Base-by-base conservation (phyloP, 2,797 vertebrate genomes). In the Mus spretus region DNA sequence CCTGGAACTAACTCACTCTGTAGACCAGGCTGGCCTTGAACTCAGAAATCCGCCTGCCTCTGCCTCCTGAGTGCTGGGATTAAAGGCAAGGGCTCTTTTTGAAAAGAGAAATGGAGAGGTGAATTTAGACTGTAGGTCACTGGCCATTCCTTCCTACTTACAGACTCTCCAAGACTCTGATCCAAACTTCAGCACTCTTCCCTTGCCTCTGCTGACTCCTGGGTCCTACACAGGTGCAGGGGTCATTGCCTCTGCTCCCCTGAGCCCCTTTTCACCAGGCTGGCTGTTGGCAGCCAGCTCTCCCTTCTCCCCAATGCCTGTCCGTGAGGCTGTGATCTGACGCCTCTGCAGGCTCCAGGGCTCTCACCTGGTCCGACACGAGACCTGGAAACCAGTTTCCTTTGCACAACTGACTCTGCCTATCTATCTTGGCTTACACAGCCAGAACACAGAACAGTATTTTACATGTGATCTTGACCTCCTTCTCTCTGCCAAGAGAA, bases 381-480 rank as follows among this genome's bases (percentile, higher is more conserved):
- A 79, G 37, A 74, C n/a, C 95, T 78, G 34, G 59, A 86, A 96
- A 63, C 31, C 31, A 44, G n/a, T 94, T 86, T 94, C 92, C 67
- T 93, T 19, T 80, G 61, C 81, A 77, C 85, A 80, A 17, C 78
- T 86, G 79, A 50, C 55, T 83, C 40, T 44, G 12, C 90, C 6
- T 37, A 6, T 70, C 59, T 87, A 1, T 57, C 80, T 65, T 79
- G 40, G 88, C 59, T 91, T n/a, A 44, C 86, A 14, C 47, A 78
- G 75, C 31, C 34, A 37, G 74, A 77, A 31, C 44, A 26, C 55
- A 96, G 80, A 72, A 78, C 61, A 67, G 81, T 79, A 70, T 70
- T 83, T 37, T n/a, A 55, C 22, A 50, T 5, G 20, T n/a, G 50
- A 28, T 9, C 40, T 53, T 72, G 50, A 26, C 26, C 10, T 61